Conservation (phyloP, 2,888 invertebrate species). For the Cryptosula pallasiana region DNA sequence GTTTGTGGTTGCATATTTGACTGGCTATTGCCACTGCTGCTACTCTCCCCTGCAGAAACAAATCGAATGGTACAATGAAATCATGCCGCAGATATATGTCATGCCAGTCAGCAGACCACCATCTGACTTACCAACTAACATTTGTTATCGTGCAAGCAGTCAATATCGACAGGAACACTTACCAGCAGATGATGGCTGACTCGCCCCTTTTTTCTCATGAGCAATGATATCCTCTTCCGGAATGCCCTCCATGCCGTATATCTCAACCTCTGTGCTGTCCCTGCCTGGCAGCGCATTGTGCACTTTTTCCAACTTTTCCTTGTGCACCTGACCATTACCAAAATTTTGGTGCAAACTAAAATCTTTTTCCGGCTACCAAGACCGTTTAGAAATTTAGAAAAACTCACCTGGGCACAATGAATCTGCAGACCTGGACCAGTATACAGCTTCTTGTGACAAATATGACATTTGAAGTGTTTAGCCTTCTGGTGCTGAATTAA, state of each 20-base stretch:
- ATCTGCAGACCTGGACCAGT: constrained; percentile 97
- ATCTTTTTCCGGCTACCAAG: too few species aligned
- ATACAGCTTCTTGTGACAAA: constrained; percentile 98
- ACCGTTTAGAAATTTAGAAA: too few species aligned
- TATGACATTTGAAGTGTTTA: constrained; percentile 99
- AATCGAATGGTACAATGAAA: too few species aligned
- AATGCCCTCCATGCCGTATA: constrained; percentile 99
- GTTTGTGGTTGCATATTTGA: not conserved
- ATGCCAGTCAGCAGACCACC: too few species aligned
- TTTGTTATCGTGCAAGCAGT: too few species aligned
- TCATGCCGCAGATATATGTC: too few species aligned
- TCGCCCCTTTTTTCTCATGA: constrained; percentile 76
- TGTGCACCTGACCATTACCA: constrained; percentile 98
- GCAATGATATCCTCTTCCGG: constrained; percentile 89
- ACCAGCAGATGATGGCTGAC: constrained; percentile 7
- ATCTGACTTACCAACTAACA: too few species aligned
- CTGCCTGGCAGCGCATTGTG: constrained; percentile 96
- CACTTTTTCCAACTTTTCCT: constrained; percentile 98
- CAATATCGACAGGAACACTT: too few species aligned
- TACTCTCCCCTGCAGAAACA: not conserved
- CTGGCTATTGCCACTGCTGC: not conserved
- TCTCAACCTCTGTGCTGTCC: constrained; percentile 97
- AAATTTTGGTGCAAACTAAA: too few species aligned
- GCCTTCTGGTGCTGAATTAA: constrained; percentile 99
- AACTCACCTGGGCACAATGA: constrained; percentile 95